Conservation (phyloP, 2,113 vertebrate species). For the Lophura nycthemera region DNA sequence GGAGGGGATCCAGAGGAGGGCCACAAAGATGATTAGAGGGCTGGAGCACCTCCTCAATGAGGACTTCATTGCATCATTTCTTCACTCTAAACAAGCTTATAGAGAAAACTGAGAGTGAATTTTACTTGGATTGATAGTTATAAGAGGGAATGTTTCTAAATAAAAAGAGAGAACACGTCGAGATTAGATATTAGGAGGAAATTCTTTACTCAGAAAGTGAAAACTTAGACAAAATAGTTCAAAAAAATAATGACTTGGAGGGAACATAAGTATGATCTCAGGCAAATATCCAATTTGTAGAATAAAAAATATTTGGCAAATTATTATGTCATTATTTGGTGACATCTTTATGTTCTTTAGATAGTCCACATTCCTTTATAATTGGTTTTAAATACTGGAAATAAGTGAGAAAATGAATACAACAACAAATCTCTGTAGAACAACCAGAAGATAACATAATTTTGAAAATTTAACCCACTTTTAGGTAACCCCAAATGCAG, state of each 20-base stretch:
- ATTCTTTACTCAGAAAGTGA: not conserved
- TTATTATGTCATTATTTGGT: not conserved
- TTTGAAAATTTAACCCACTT: not conserved
- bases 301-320: not conserved
- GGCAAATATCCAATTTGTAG: not conserved
- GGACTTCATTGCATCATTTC: no score
- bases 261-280: not conserved
- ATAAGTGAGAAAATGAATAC: not conserved
- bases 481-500: not conserved
- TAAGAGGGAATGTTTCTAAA: no score
- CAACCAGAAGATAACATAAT: not conserved
- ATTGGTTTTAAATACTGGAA: not conserved
- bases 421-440: not conserved
- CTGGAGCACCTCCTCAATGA: no score
- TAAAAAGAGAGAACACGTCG: no score
- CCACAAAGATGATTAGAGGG: no score
- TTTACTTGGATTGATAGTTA: no score
- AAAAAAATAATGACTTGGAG: not conserved
- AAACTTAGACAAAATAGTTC: not conserved
- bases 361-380: not conserved
- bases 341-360: not conserved
- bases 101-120: no score
- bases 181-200: no score
- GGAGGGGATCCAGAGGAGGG: no score
- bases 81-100: no score